A percentile compares a stretch with the other conserved stretches of the same genome.
Conservation (phyloP, 2,797 vertebrate genomes). For the Crocodylus rhombifer region DNA sequence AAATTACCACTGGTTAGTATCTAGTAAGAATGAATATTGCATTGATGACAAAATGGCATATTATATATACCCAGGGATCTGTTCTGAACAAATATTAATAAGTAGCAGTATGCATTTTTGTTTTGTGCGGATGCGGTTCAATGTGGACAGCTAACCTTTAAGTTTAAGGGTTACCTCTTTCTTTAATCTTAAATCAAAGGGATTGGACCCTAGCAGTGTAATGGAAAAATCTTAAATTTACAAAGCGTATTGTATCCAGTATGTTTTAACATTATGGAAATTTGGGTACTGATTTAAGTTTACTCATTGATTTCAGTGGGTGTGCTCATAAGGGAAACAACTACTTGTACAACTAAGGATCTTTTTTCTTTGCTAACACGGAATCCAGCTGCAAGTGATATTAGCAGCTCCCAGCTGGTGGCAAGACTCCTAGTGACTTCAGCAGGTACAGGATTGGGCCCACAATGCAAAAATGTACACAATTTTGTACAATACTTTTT, state of each 20-base stretch:
- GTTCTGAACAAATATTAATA: neutral
- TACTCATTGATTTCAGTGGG: slow-evolving; percentile 17
- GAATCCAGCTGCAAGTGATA: neutral
- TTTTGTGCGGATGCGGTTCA: neutral
- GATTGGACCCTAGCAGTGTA: slow-evolving; percentile 29
- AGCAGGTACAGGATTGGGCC: neutral
- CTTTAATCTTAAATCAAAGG: neutral
- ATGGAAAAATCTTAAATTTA: slow-evolving; percentile 54
- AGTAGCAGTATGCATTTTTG: neutral
- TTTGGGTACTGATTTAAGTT: slow-evolving; percentile 61
- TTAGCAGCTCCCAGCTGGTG: accelerated
- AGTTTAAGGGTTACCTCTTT: neutral
- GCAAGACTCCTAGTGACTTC: neutral
- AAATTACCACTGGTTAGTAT: slow-evolving; percentile 32
- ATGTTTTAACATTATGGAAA: slow-evolving; percentile 63
- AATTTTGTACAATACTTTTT: neutral
- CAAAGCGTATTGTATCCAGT: slow-evolving; percentile 35
- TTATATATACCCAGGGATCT: neutral
- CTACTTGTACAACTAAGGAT: neutral
- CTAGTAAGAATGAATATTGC: neutral
- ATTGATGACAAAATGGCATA: neutral
- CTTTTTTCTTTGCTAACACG: neutral
- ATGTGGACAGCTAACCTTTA: neutral
- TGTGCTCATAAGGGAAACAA: neutral
- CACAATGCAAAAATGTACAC: neutral